Percentiles rank a stretch among this genome's conserved stretches.
phyloP scores from a whole-genome alignment of 2,797 vertebrate species.

The Hephaestus fuliginosus region DNA sequence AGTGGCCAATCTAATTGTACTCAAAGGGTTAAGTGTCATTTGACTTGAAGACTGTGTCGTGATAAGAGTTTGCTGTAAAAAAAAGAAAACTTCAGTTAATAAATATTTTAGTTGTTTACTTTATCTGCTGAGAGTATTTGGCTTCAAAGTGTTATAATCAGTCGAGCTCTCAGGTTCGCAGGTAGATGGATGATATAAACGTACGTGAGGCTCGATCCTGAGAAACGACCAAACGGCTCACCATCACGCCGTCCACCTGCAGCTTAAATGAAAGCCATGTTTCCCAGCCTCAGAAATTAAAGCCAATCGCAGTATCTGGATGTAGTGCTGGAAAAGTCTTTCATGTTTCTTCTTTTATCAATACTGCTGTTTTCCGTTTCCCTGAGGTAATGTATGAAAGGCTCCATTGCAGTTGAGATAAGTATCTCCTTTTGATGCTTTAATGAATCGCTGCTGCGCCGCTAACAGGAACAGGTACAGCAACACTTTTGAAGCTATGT shows the following conservation, averaged over 20 bases:
- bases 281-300: slow-evolving; percentile 18
- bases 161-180: background rate
- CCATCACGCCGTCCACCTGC: background rate
- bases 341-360: slow-evolving; percentile 56
- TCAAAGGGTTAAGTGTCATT: slow-evolving; percentile 84
- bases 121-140: slow-evolving; percentile 69
- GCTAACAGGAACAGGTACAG: slow-evolving; percentile 36
- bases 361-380: slow-evolving; percentile 36
- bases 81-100: slow-evolving; percentile 78
- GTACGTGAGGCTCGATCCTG: background rate
- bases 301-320: slow-evolving; percentile 18
- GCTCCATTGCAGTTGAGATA: slow-evolving; percentile 36
- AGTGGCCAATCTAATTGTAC: slow-evolving; percentile 70
- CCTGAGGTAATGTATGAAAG: slow-evolving; percentile 53
- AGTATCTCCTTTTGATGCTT: slow-evolving; percentile 53
- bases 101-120: slow-evolving; percentile 87
- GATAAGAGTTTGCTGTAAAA: slow-evolving; percentile 83
- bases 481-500: slow-evolving; percentile 38
- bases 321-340: slow-evolving; percentile 36
- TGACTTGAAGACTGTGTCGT: slow-evolving; percentile 84
- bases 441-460: slow-evolving; percentile 33
- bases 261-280: background rate
- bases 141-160: slow-evolving; percentile 33
- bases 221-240: background rate
- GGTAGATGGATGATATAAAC: background rate